phyloP scores from a whole-genome alignment of 2,888 invertebrate species.

The Conomelus anceps region DNA sequence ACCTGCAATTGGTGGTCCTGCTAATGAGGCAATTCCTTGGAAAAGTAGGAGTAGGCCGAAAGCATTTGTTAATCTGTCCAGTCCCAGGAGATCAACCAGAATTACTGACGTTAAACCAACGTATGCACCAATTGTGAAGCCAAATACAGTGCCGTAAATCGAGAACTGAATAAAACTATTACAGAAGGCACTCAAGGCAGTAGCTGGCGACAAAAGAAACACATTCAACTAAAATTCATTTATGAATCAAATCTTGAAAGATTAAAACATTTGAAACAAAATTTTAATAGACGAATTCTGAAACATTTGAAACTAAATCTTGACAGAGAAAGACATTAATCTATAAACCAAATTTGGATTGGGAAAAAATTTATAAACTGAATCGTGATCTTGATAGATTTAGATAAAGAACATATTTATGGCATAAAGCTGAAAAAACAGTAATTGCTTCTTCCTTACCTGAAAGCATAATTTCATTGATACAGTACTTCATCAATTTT shows the following conservation, averaged over 20 bases:
- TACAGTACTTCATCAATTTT: too few species aligned
- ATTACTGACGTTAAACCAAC: slow-evolving; percentile 95
- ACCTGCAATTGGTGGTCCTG: slow-evolving; percentile 93
- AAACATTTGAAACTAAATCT: too few species aligned
- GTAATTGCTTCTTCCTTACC: too few species aligned
- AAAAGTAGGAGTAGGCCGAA: slow-evolving; percentile 88
- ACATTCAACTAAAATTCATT: slow-evolving; percentile 8
- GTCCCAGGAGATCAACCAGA: slow-evolving; percentile 86
- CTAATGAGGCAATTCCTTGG: slow-evolving; percentile 87
- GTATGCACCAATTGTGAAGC: slow-evolving; percentile 90
- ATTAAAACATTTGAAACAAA: neutral
- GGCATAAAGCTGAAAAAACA: too few species aligned
- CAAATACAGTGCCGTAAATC: slow-evolving; percentile 72
- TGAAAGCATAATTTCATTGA: too few species aligned
- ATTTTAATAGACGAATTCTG: neutral
- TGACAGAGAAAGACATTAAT: too few species aligned
- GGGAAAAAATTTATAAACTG: too few species aligned
- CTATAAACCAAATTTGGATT: too few species aligned
- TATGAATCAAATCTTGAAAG: neutral
- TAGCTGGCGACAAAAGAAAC: slow-evolving; percentile 64
- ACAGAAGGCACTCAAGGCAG: slow-evolving; percentile 71
- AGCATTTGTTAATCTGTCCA: slow-evolving; percentile 89
- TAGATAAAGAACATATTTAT: too few species aligned
- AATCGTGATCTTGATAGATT: too few species aligned
- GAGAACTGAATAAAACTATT: slow-evolving; percentile 64